These are phyloP conservation scores for Barbus barbus DNA, from an alignment of 2,113 vertebrate species.

Conservation along the genomic window DNA sequence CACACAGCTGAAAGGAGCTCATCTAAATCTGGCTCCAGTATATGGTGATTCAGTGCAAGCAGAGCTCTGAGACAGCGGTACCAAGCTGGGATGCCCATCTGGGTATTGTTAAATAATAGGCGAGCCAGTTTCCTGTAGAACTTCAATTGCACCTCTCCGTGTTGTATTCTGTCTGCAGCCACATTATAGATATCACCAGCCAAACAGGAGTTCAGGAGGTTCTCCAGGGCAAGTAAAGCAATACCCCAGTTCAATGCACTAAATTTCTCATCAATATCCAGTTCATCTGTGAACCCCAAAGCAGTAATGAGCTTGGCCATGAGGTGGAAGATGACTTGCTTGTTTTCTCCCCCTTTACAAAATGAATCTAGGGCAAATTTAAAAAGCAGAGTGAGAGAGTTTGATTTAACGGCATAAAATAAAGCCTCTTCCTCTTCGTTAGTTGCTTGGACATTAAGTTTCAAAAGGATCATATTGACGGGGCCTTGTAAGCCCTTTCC, in stretches of 20 bases:
- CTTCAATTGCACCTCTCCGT: constrained; percentile 82
- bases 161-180: constrained; percentile 85
- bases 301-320: constrained; percentile 75
- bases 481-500: constrained; percentile 79
- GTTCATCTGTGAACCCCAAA: constrained; percentile 73
- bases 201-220: constrained; percentile 78
- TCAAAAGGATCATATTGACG: constrained; percentile 71
- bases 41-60: too few relatives aligned
- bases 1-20: too few relatives aligned
- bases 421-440: constrained; percentile 70
- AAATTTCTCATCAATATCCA: not conserved
- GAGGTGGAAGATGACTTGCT: constrained; percentile 84
- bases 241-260: constrained; percentile 75
- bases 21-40: too few relatives aligned
- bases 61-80: constrained; percentile 68
- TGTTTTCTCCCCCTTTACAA: constrained; percentile 77
- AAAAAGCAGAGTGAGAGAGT: constrained; percentile 76
- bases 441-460: constrained; percentile 63
- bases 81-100: constrained; percentile 84
- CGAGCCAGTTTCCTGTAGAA: constrained; percentile 83
- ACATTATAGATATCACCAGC: constrained; percentile 85
- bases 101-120: constrained; percentile 77
- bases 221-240: constrained; percentile 83
- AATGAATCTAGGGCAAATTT: constrained; percentile 88
- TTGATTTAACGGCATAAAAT: constrained; percentile 75